Percentiles rank a stretch among this genome's conserved stretches.
phyloP scores from a whole-genome alignment of 35 echinoderm and acorn worm genomes.

The Ophiothrix spiculata region DNA sequence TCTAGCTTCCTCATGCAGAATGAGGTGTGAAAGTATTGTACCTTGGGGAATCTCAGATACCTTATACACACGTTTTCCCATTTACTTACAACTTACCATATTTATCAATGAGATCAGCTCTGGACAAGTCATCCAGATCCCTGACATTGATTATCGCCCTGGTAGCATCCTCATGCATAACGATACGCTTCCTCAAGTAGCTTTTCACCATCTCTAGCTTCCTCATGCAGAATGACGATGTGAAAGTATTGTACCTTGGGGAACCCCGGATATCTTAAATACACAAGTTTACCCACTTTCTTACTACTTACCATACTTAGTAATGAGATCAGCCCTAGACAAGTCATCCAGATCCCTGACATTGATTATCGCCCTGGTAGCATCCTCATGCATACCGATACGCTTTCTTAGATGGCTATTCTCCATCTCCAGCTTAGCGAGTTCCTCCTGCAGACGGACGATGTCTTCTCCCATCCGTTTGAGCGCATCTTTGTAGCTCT shows the following conservation, averaged over 20 bases:
- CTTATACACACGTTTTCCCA: no score
- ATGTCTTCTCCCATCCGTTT: constrained; percentile 95
- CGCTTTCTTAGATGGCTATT: constrained; percentile 72
- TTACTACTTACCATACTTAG: constrained; percentile 74
- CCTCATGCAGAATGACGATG: no score
- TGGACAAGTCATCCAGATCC: constrained; percentile 59
- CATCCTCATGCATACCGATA: constrained; percentile 92
- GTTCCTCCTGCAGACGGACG: constrained; percentile 51
- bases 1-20: no score
- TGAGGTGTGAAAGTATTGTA: no score
- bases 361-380: constrained; percentile 67
- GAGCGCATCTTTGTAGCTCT: constrained; percentile 80
- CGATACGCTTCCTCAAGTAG: constrained; percentile 55
- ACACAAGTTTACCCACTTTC: background rate
- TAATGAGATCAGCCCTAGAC: constrained; percentile 68
- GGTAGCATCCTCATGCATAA: constrained; percentile 94
- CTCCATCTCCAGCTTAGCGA: constrained; percentile 63
- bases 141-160: constrained; percentile 64
- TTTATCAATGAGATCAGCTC: constrained; percentile 79
- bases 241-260: no score
- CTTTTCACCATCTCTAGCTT: constrained; percentile 82
- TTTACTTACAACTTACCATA: no score
- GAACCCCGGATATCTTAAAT: no score
- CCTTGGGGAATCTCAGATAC: no score
- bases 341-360: constrained; percentile 61